Base-by-base conservation (phyloP, 2,888 invertebrate species). In the Cryptus viduatorius region DNA sequence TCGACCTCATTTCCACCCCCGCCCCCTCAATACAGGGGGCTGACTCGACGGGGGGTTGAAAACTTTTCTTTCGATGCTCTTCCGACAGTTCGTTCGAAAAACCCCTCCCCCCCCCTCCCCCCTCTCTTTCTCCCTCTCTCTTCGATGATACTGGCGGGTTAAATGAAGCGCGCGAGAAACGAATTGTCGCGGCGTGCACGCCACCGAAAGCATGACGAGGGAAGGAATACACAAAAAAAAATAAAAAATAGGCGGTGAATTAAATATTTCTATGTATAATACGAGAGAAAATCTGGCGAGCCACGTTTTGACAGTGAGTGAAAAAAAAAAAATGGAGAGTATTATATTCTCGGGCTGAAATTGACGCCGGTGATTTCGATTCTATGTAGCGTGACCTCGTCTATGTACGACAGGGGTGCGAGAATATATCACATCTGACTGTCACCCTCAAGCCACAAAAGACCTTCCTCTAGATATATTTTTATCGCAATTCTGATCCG, bases 81-180 rank as follows among this genome's bases (percentile, higher is more conserved):
- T 80, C 68, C 77, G 80, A 64, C 77, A 68, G 83, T 67, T 80
- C 79, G 80, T 7, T 42, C 31, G 48, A 48, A 10, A 5, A 42
- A 24, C 3, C 59, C 59, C 12, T 4, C 14, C 14, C 5, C 14
- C 1, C 29, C n/a, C n/a, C n/a, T n/a, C n/a, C n/a, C n/a, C n/a
- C n/a, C n/a, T n/a, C n/a, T n/a, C n/a, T n/a, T n/a, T n/a, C n/a
- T 14, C 48, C 4, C 48, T n/a, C 48, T 48, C 44, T 72, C 67
- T 14, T 16, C 56, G 50, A 86, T 85, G 86, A 67, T 85, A 86
- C 85, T 83, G 80, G 67, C 64, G 84, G 87, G 78, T 86, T 90
- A 90, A 90, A 90, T 90, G 90, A 90, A 89, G 89, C 90, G 90
- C 83, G 85, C 87, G 86, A 85, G 76, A 82, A 82, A 82, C 84